Base-by-base conservation (phyloP, 2,888 invertebrate genomes). In the Melolontha melolontha region DNA sequence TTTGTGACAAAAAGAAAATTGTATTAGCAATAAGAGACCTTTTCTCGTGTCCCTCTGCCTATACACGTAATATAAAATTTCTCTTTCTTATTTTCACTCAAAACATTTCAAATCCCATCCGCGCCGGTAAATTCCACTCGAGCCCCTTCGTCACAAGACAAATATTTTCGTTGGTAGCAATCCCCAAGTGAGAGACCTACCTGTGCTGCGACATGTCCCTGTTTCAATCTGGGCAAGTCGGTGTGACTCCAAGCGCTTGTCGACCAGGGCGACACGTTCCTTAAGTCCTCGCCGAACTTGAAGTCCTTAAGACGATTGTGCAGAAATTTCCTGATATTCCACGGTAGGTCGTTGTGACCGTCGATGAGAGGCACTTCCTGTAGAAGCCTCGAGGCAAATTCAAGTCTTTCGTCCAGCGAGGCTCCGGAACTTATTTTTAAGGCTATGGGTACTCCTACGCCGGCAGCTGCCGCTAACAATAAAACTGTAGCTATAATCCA, bases 321-420 rank as follows among this genome's bases (percentile, higher is more conserved):
- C 81, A 94, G 87, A 85, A 95, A 94, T 85, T 94, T 94, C 74
- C 95, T 87, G 82, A 95, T 93, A 84, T 95, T 95, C 94, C 94
- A 95, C 11, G 95, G 94, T 73, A 95, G 86, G 83, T 95, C 95
- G 85, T 95, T 95, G 88, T 95, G 95, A 74, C 94, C 94, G 83
- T 93, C 93, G 76, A 93, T 88, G 75, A 93, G 89, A 74, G 92
- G 92, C 75, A 92, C 91, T 85, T 92, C 91, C 80, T 91, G 90
- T 71, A 92, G 85, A 29, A 92, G 86, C 73, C 91, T 87, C 69
- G 90, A 89, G 10, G 92, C 92, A 68, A 91, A 89, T 75, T 91
- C 90, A 72, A 92, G 85, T 54, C 92, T 86, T 82, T 93, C 92
- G 79, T 92, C 91, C 73, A 92, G 87, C 5, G 92, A 91, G 41